Evolutionary conservation across 2,113 vertebrate genomes (phyloP), one percentile per base, ranked within the genome.

Genomic region (Synodontis membranacea): DNA sequence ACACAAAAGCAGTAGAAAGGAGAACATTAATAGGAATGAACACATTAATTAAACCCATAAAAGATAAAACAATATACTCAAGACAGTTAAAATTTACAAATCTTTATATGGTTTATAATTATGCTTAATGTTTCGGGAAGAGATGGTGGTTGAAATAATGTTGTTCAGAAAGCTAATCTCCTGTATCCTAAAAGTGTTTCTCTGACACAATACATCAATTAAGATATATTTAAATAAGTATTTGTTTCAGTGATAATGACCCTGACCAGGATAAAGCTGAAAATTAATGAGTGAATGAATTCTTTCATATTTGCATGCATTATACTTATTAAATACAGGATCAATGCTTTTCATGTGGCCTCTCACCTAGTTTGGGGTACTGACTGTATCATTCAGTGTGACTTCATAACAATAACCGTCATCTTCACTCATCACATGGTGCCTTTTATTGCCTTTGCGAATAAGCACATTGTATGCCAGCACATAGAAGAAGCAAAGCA

Each of bases 391-490:
- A 46, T 3, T 62, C n/a, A n/a, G 4, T 46, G 7, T 31, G 7
- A 64, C 10, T 46, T 81, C 31, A 60, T 28, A 39, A 42, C 25
- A 31, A 31, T n/a, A 50, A 76, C 0, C 50, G 28, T 50, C 9
- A 68, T 72, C 48, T 37, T 66, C 46, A 56, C 60, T 46, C n/a
- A 31, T 70, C 19, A n/a, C 6, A 82, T 19, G 44, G 19, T 31
- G n/a, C 5, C 0, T 78, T 76, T 48, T 21, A 56, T 39, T 62
- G 23, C 12, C 15, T 64, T 48, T 46, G 56, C 75, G 80, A 50
- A 87, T 44, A 60, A 64, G 42, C 87, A 82, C 92, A 50, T 89
- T 93, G 91, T 92, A 90, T 80, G 74, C 88, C 90, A 92, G 92
- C 90, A 89, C 54, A 76, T 11, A 83, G 28, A 28, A 44, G 34